These are phyloP conservation scores for Hemiprocne comata DNA, from an alignment of 2,113 vertebrate genomes.

Conservation along the genomic window DNA sequence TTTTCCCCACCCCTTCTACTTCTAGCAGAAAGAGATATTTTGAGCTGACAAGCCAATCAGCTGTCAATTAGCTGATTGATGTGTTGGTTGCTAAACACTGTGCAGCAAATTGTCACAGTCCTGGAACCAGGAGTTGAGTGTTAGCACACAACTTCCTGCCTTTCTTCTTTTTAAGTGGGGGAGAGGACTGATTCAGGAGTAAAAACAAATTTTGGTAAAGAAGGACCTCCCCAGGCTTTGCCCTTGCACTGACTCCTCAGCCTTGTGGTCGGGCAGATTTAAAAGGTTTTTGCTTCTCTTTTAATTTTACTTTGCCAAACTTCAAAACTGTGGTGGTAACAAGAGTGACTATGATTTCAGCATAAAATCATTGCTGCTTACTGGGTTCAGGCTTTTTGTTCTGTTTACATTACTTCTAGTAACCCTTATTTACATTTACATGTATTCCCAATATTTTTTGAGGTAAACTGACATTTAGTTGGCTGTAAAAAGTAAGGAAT, in stretches of 20 bases:
- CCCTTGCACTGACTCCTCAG: background rate
- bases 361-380: background rate
- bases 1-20: background rate
- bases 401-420: background rate
- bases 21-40: background rate
- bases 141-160: background rate
- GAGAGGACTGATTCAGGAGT: background rate
- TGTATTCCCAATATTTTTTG: background rate
- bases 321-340: background rate
- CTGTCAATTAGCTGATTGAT: background rate
- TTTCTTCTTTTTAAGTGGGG: background rate
- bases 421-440: background rate
- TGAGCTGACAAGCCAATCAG: background rate
- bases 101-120: background rate
- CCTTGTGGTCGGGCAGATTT: background rate
- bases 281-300: background rate
- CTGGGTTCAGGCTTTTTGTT: background rate
- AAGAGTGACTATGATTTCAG: background rate
- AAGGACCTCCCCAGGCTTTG: accelerated
- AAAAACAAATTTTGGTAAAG: background rate
- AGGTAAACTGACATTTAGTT: background rate
- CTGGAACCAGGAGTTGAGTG: background rate
- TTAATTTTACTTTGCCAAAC: background rate
- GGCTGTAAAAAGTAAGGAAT: background rate
- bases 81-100: background rate